Conservation (phyloP, 2,888 invertebrate genomes). For the Electrophaes corylata region DNA sequence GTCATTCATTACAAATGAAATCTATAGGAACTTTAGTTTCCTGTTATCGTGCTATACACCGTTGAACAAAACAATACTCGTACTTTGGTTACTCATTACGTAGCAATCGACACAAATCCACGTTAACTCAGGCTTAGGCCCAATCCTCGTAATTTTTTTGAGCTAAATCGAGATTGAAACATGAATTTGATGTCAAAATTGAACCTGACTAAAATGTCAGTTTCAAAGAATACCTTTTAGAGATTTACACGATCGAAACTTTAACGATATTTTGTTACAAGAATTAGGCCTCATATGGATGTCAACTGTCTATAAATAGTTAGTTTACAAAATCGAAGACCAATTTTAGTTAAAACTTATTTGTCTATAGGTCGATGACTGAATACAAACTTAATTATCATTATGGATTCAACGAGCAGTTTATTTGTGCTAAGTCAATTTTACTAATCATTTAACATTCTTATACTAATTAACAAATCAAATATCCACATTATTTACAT, state of each 20-base stretch:
- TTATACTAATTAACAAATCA: conserved; percentile 68
- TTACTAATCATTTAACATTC: conserved; percentile 56
- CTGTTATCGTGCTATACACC: conserved; percentile 52
- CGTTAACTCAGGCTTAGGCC: too few species aligned
- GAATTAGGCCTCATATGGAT: too few species aligned
- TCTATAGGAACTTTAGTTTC: conserved; percentile 67
- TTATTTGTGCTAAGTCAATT: conserved; percentile 68
- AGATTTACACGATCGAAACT: too few species aligned
- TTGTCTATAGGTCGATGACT: conserved; percentile 23
- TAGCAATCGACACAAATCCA: conserved; percentile 19
- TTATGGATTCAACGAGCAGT: conserved; percentile 14
- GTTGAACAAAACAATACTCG: conserved; percentile 50
- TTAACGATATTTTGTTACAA: too few species aligned
- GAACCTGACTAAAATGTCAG: too few species aligned
- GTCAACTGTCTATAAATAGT: neutral
- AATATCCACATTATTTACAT: conserved; percentile 75
- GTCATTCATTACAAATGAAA: conserved; percentile 34
- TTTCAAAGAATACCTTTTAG: too few species aligned
- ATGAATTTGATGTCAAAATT: too few species aligned
- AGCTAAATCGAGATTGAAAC: too few species aligned
- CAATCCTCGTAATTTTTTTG: too few species aligned
- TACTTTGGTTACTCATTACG: conserved; percentile 62
- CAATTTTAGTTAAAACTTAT: neutral
- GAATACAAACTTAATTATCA: conserved; percentile 17
- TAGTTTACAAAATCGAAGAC: neutral